Evolutionary conservation across 2,797 vertebrate genomes (phyloP).

Genomic region (Crocidura indochinensis): DNA sequence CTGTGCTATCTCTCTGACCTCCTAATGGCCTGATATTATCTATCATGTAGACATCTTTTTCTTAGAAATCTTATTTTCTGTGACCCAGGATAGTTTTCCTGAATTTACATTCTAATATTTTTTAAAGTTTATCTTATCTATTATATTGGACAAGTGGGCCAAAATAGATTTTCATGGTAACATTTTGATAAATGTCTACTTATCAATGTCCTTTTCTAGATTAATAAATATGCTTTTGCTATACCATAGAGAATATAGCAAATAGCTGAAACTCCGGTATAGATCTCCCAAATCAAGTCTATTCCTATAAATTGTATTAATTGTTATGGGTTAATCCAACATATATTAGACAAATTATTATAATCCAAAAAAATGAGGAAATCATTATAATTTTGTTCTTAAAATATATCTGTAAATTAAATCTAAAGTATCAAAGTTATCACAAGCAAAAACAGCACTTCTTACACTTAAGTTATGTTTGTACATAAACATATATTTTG

Average conservation of each 20-base stretch:
- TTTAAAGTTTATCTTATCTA: neutral
- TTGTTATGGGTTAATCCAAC: neutral
- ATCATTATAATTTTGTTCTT: neutral
- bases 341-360: neutral
- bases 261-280: neutral
- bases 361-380: neutral
- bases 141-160: neutral
- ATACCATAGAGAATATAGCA: neutral
- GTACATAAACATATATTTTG: neutral
- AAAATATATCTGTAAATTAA: neutral
- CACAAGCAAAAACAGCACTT: neutral
- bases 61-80: slow-evolving; percentile 16
- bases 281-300: neutral
- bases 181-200: neutral
- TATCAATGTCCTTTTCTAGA: too few species aligned
- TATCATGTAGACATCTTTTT: neutral
- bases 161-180: neutral
- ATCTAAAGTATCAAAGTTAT: neutral
- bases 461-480: neutral
- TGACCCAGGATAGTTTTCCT: neutral
- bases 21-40: neutral
- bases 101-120: neutral
- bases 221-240: neutral
- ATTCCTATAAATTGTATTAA: slow-evolving; percentile 1
- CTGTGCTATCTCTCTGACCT: too few species aligned